Base-by-base conservation (phyloP, 1,140 invertebrate genomes). In the Orussus abietinus region DNA sequence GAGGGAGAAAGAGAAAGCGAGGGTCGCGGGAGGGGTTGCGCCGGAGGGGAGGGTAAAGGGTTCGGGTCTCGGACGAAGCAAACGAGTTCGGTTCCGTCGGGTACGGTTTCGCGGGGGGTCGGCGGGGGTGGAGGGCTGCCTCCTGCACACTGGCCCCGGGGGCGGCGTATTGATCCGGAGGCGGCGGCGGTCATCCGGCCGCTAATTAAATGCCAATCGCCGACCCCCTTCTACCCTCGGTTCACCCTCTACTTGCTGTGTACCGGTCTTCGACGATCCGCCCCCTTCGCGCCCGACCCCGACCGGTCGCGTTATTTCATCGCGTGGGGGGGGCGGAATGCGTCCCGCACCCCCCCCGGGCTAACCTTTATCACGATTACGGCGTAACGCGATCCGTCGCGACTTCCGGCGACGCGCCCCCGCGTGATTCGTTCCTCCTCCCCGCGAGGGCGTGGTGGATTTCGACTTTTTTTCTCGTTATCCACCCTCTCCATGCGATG, bases 161-260 rank as follows among this genome's bases (percentile, higher is more conserved):
- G 60, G 59, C 54, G 48, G 51, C 51, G 65, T 68, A 68, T 68
- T 66, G 64, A 68, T 68, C 64, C 60, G 56, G 62, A 66, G 60
- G 70, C 67, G 69, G 66, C 59, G 58, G 66, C 64, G 68, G 68
- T 64, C 68, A 66, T 66, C 60, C 63, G 58, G 64, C 62, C 64
- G 63, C 66, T 73, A 72, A 72, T 73, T 73, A 73, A 73, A 73
- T 72, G 70, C 70, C 70, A 73, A 73, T 73, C 68, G 70, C 62
- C 64, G 55, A 61, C 59, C 64, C 59, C 43, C 29, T 39, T 42
- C 54, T 45, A 50, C 47, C 51, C 58, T 61, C 56, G 36, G 58
- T 59, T 60, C 56, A 49, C 51, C 57, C 55, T 58, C 55, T 48
- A 39, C 49, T 49, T 49, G 42, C 45, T 43, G 18, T 38, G 36